These are phyloP conservation scores for mouse (Mus musculus) DNA, from an alignment of 2,113 vertebrate species.

Conservation along the genomic window GRCm39 chr5:12837501-12838000, in stretches of 20 bases:
- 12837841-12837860: not conserved
- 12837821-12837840: too few relatives aligned
- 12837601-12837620: not conserved
- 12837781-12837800: not conserved
- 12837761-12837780: not conserved
- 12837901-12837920: not conserved
- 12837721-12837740: not conserved
- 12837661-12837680: not conserved
- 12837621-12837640: constrained; percentile 11
- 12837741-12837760: not conserved
- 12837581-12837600: not conserved
- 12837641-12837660: not conserved
- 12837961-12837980: not conserved
- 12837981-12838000: not conserved
- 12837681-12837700: not conserved
- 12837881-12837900: too few relatives aligned
- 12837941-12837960: not conserved
- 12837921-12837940: not conserved
- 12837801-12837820: too few relatives aligned
- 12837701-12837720: not conserved
- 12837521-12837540: not conserved
- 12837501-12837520: too few relatives aligned
- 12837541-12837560: not conserved
- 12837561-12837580: not conserved
- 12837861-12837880: not conserved